phyloP scores from a whole-genome alignment of 2,888 invertebrate species.

The Schizaphis graminum region DNA sequence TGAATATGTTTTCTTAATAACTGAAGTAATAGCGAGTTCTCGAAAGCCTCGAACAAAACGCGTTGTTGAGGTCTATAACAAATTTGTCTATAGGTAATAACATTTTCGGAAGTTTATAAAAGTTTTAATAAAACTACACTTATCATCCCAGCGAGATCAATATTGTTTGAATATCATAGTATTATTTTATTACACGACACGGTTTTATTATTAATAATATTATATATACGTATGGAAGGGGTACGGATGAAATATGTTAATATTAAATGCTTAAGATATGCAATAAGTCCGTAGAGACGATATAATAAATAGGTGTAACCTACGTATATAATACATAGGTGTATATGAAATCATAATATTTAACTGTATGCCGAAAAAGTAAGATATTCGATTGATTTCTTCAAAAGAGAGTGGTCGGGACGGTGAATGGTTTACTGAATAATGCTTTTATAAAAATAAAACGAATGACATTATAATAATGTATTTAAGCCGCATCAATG shows the following conservation, averaged over 20 bases:
- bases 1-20: background rate
- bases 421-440: background rate
- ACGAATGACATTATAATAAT: background rate
- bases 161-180: background rate
- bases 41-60: background rate
- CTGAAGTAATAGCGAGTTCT: background rate
- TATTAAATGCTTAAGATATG: background rate
- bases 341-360: background rate
- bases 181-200: background rate
- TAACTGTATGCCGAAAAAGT: background rate
- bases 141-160: background rate
- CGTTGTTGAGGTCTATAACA: background rate
- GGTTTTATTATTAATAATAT: background rate
- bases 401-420: background rate
- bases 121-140: background rate
- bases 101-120: background rate
- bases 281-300: background rate
- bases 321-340: too few species aligned
- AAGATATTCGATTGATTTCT: background rate
- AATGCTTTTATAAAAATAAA: background rate
- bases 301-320: background rate
- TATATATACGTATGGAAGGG: background rate
- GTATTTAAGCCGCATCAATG: background rate
- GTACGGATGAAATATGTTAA: background rate
- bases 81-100: background rate